Conservation (phyloP, 2,888 invertebrate genomes). For the Eucera pruinosa region DNA sequence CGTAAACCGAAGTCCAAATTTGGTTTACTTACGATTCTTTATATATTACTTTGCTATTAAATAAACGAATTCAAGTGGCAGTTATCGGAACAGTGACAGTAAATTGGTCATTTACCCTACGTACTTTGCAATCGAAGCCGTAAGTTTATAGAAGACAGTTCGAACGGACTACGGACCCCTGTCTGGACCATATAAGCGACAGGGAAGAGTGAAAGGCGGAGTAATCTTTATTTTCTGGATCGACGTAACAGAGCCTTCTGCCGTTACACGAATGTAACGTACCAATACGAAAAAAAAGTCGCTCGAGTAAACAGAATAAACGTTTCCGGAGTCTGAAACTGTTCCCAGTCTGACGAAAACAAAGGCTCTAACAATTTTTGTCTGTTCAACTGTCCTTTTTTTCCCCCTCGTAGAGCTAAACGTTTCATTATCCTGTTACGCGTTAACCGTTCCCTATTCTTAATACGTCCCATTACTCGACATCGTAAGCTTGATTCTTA, state of each 20-base stretch:
- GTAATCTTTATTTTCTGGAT: constrained; percentile 58
- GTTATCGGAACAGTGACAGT: too few species aligned
- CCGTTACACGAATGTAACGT: constrained; percentile 33
- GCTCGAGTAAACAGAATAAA: constrained; percentile 14
- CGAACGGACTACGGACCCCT: constrained; percentile 18
- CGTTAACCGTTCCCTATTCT: not conserved
- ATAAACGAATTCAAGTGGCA: too few species aligned
- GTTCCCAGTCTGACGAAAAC: not conserved
- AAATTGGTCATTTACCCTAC: too few species aligned
- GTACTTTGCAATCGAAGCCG: constrained; percentile 19
- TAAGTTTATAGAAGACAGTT: constrained; percentile 27
- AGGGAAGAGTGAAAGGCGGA: constrained; percentile 61
- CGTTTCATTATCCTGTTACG: not conserved
- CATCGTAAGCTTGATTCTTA: not conserved
- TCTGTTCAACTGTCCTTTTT: not conserved
- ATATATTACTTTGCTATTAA: too few species aligned
- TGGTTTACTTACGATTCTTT: too few species aligned
- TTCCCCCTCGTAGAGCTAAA: not conserved
- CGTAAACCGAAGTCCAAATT: too few species aligned
- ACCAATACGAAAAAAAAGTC: constrained; percentile 12
- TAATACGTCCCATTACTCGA: not conserved
- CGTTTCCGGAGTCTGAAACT: not conserved
- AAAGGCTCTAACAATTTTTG: not conserved
- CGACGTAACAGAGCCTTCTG: constrained; percentile 49
- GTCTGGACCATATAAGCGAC: constrained; percentile 12